These are phyloP conservation scores for Macrophya annulata DNA, from an alignment of 2,888 invertebrate species.

Conservation along the genomic window DNA sequence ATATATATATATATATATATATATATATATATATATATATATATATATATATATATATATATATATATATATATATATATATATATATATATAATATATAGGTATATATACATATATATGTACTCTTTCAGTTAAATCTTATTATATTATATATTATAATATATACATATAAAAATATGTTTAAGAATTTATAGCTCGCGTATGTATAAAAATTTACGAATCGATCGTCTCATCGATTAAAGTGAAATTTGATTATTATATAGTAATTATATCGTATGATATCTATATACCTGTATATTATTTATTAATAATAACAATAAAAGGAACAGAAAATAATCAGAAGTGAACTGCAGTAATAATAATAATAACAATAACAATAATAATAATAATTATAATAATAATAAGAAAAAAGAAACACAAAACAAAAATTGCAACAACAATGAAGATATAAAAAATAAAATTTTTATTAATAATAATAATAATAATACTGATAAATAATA, in stretches of 20 bases:
- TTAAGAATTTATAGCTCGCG: neutral
- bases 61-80: too few relatives aligned
- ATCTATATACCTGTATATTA: too few relatives aligned
- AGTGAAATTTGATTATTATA: too few relatives aligned
- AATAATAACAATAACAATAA: slow-evolving; percentile 47
- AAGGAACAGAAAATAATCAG: neutral
- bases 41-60: too few relatives aligned
- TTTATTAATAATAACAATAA: neutral
- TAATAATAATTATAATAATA: slow-evolving; percentile 14
- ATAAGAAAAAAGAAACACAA: neutral
- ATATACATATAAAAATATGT: too few relatives aligned
- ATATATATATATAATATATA: neutral
- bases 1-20: too few relatives aligned
- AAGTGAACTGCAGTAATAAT: slow-evolving; percentile 50
- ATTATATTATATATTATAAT: slow-evolving; percentile 24
- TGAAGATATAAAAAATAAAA: neutral
- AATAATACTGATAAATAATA: neutral
- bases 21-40: too few relatives aligned
- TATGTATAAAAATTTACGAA: slow-evolving; percentile 20
- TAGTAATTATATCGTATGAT: too few relatives aligned
- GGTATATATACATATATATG: neutral
- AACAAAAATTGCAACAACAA: slow-evolving; percentile 20
- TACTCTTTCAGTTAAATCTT: neutral
- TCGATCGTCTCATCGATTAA: neutral
- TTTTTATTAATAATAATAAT: slow-evolving; percentile 6